Base-by-base conservation (phyloP, 2,888 invertebrate genomes). In the Coelopa pilipes region DNA sequence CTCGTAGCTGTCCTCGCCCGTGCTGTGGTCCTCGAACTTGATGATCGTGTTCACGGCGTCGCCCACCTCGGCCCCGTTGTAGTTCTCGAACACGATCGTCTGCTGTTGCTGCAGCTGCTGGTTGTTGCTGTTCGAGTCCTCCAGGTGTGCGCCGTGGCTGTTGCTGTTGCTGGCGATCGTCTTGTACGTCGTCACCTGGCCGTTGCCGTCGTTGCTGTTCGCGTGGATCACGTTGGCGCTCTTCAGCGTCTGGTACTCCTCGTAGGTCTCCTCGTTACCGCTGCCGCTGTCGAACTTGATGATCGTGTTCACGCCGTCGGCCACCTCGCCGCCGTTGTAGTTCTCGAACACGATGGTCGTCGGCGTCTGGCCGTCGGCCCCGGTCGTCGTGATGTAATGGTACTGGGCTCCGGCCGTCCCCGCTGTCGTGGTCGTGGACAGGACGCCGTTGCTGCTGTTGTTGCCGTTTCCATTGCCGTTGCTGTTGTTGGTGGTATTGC, bases 261-360 rank as follows among this genome's bases (percentile, higher is more conserved):
- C 67, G 24, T 66, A 67, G 62, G 49, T 13, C 11, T 57, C 60
- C 12, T 67, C 71, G 4, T 7, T 7, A 34, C 34, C 7, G 79
- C 63, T 73, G 63, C 73, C 69, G 12, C 67, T 65, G 21, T 82
- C 83, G 76, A 82, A 82, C 74, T 82, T 83, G 69, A 82, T 83
- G 70, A 82, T 82, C 2, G 83, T 82, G 17, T 81, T 82, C 19
- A 79, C 81, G 2, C 66, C 73, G 78, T 77, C 73, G 78, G 78
- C 77, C 78, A 74, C 65, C 77, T 78, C 81, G 75, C 74, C 81
- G 45, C 81, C 84, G 70, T 83, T 84, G 76, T 84, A 84, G 76
- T 83, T 83, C 77, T 85, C 85, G 76, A 84, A 85, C 46, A 84
- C 85, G 77, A 84, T 84, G 72, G 85, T 83, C 55, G 80, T 76